Evolutionary conservation across 2,888 invertebrate genomes (phyloP).

Genomic region (Leptinotarsa haldemani): DNA sequence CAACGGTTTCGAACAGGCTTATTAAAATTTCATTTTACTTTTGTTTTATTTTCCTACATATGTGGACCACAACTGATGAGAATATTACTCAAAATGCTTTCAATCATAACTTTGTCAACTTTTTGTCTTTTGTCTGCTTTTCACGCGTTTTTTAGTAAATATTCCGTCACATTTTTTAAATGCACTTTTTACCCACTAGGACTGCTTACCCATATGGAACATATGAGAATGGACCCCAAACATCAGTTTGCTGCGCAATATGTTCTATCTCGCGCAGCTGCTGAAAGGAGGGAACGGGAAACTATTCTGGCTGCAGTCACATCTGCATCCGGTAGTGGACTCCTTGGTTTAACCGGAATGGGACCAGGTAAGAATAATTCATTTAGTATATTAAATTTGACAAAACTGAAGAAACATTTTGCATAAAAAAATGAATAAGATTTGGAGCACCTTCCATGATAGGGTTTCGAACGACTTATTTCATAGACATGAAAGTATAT

Average conservation of each 20-base stretch:
- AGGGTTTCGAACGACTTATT: too few species aligned
- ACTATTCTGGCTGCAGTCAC: slow-evolving; percentile 75
- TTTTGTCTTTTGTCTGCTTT: slow-evolving; percentile 32
- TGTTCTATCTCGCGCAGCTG: slow-evolving; percentile 89
- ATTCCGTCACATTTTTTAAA: background rate
- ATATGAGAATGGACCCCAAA: slow-evolving; percentile 96
- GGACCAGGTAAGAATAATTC: slow-evolving; percentile 53
- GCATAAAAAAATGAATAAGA: too few species aligned
- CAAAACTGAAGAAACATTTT: too few species aligned
- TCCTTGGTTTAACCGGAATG: slow-evolving; percentile 69
- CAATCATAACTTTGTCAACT: slow-evolving; percentile 28
- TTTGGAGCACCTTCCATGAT: too few species aligned
- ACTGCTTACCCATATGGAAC: slow-evolving; percentile 93
- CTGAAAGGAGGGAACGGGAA: slow-evolving; percentile 88
- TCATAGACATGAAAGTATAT: too few species aligned
- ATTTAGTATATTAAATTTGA: too few species aligned
- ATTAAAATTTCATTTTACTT: slow-evolving; percentile 31
- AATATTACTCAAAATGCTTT: slow-evolving; percentile 49
- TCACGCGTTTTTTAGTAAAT: background rate
- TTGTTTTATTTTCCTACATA: slow-evolving; percentile 49
- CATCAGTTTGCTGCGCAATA: slow-evolving; percentile 96
- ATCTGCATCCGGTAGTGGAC: slow-evolving; percentile 72
- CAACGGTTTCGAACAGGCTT: slow-evolving; percentile 6
- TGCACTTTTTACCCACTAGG: slow-evolving; percentile 69
- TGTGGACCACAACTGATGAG: slow-evolving; percentile 54